Evolutionary conservation across 2,113 vertebrate genomes (phyloP), one percentile per base, ranked within the genome.

Genomic region (Channa argus): DNA sequence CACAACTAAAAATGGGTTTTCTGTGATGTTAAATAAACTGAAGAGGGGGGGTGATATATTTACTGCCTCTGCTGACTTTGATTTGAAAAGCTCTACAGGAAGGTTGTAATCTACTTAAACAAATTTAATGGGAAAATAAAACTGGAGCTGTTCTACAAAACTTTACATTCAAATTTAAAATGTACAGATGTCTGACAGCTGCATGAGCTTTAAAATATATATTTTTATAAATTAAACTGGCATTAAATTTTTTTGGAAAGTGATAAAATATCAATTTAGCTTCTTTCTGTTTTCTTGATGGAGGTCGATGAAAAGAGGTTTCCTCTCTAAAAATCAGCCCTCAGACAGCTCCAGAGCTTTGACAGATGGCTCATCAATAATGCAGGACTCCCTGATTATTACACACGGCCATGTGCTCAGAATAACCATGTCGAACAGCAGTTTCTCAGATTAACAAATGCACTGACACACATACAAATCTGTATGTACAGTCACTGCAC

Each of bases 321-420:
- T 71, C 44, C 53, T 77, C 34, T 46, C 45, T 68, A 49, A 75
- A 65, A 67, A 46, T 52, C 77, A 59, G 63, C 69, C 6, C 15
- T 63, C 56, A 72, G 69, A 73, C 74, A 68, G 76, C 55, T 67
- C 51, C 65, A 60, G 45, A 47, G 82, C 44, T 65, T 45, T 64
- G 85, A 89, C 91, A 92, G 85, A 91, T 90, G 88, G 84, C 52
- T 90, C 82, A 92, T 94, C 76, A 82, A 91, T 93, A 91, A 93
- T 90, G 79, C 82, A 92, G 49, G 53, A 76, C 4, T 14, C 47
- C 56, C 74, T 85, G 70, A 89, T 92, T 88, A 82, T 86, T 86
- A 85, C 84, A 86, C 77, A 70, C 72, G 43, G 11, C 78, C 89
- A 77, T 87, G 80, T 86, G 87, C 63, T 80, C 82, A 80, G 49